Evolutionary conservation across 2,113 vertebrate genomes (phyloP), one percentile per base, ranked within the genome.

Genomic region (Mungos mungo): DNA sequence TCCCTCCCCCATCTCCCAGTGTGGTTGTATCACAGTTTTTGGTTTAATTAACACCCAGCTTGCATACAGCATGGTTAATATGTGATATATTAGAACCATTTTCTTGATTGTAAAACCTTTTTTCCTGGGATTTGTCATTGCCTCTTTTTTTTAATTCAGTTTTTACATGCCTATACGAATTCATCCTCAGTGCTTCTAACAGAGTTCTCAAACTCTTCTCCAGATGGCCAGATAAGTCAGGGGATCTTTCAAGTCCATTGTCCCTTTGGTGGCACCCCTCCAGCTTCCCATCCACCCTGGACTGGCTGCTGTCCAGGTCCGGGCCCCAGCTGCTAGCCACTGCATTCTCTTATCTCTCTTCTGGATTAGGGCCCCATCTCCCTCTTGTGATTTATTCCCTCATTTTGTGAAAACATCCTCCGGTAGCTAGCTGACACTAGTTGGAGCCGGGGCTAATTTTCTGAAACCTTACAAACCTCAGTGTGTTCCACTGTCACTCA

Each of bases 231-330:
- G 7, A 5, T 76, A 72, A 10, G 31, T 65, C 41, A 74, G 80
- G 45, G 71, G 25, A 3, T 25, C 14, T 89, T 38, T 74, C n/a
- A 21, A 41, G 19, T 19, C 45, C 38, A 1, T 52, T 60, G 27
- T 72, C 35, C 50, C n/a, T 47, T n/a, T 33, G 35, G 35, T 29
- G 54, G 18, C 19, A 38, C 18, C 81, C 27, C 7, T 33, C 79
- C 3, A 4, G 33, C 25, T 47, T 13, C 25, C 27, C 0, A 0
- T 54, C 38, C 45, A 3, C 33, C 25, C 33, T 27, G 29, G 45
- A 19, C 35, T 33, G 35, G 31, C 35, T 16, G 11, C n/a, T 35
- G n/a, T 12, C 27, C 23, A 5, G 57, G 19, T 79, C 69, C 11
- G 27, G 23, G 2, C 27, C 87, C 15, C 50, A n/a, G 65, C 74